Conservation (phyloP, 2,888 invertebrate genomes). For the Drosophila vallismaia region DNA sequence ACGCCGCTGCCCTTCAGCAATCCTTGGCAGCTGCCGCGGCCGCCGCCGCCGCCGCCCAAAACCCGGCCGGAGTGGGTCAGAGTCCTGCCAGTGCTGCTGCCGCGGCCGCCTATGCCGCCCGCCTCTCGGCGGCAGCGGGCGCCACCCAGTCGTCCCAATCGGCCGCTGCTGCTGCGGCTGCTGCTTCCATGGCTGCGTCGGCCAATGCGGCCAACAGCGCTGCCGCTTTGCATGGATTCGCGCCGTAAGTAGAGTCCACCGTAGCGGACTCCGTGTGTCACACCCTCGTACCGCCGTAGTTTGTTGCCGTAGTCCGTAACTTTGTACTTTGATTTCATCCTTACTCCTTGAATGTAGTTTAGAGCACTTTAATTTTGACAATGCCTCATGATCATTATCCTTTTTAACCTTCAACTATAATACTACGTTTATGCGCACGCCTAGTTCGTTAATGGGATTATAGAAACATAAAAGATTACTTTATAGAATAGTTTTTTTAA, state of each 20-base stretch:
- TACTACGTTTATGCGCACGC: conserved; percentile 41
- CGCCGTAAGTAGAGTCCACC: conserved; percentile 90
- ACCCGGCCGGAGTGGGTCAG: conserved; percentile 56
- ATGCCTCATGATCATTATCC: background rate
- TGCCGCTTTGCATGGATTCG: conserved; percentile 93
- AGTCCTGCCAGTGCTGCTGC: conserved; percentile 69
- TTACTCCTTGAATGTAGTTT: conserved; percentile 66
- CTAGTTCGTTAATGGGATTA: too few relatives aligned
- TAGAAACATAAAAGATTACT: too few relatives aligned
- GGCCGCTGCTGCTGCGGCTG: conserved; percentile 85
- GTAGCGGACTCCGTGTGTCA: conserved; percentile 48
- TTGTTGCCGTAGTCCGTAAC: conserved; percentile 40
- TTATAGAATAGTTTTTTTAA: too few relatives aligned
- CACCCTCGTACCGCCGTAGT: conserved; percentile 45
- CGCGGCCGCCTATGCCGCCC: conserved; percentile 82
- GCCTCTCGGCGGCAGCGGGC: conserved; percentile 68
- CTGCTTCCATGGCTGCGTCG: conserved; percentile 87
- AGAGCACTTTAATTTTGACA: conserved; percentile 65
- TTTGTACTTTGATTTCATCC: conserved; percentile 42
- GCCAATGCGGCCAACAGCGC: conserved; percentile 90
- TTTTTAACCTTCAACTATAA: background rate
- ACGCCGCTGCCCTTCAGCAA: conserved; percentile 86
- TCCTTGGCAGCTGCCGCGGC: conserved; percentile 83
- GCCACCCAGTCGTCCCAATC: conserved; percentile 78
- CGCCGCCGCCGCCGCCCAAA: conserved; percentile 73